Evolutionary conservation across 2,797 vertebrate species (phyloP).

Genomic region (Agapornis canus): DNA sequence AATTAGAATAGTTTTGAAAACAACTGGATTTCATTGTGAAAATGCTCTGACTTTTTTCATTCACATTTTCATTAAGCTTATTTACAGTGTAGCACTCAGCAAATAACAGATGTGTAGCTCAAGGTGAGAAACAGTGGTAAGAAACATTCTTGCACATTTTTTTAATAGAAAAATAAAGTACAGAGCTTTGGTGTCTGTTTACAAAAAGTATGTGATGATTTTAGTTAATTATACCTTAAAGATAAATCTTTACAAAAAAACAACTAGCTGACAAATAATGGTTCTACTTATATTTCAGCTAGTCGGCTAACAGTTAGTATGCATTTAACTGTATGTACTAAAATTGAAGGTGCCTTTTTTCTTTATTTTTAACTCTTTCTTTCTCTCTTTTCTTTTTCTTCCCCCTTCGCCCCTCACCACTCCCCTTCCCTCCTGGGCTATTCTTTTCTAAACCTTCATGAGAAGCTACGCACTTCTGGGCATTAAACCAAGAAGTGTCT

Average conservation of each 20-base stretch:
- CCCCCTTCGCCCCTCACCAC: neutral
- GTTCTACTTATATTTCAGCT: neutral
- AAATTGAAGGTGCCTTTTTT: neutral
- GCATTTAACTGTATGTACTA: neutral
- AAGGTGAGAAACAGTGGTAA: neutral
- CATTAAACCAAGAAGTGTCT: constrained; percentile 29
- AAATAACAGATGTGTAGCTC: neutral
- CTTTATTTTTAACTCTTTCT: neutral
- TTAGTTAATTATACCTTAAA: neutral
- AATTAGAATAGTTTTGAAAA: constrained; percentile 13
- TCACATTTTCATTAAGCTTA: neutral
- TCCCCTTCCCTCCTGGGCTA: neutral
- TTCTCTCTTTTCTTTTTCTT: neutral
- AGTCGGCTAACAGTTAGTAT: neutral
- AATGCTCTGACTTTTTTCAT: neutral
- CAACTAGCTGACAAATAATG: neutral
- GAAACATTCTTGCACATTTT: neutral
- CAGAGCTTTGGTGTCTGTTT: neutral
- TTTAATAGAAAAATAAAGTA: neutral
- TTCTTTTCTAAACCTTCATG: constrained; percentile 16
- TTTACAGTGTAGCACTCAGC: neutral
- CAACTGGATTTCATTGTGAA: neutral
- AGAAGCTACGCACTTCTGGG: neutral
- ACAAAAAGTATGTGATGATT: neutral
- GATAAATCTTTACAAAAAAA: neutral